Evolutionary conservation across 2,113 vertebrate genomes (phyloP), one percentile per base, ranked within the genome.

Genomic region (Pheucticus melanocephalus): DNA sequence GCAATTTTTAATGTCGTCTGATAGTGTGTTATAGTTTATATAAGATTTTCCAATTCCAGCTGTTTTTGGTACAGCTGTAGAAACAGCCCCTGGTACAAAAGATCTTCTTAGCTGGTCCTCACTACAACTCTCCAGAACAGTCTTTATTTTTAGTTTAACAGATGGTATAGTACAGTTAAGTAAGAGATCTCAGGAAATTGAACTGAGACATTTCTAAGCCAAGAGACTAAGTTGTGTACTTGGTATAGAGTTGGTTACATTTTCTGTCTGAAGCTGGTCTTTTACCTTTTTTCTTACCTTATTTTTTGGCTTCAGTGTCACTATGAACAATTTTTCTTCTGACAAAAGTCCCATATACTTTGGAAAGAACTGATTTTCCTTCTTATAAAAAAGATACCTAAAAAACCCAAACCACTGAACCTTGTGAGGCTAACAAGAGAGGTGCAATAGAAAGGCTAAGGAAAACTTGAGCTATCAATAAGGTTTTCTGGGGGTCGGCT

Each of bases 321-420:
- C 47, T 42, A 30, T 8, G 11, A 77, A 42, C 7, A 5, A n/a
- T 37, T 77, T 56, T 83, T 59, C 45, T 81, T 65, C 47, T 66
- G 20, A 80, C 12, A 21, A 2, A 89, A 70, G 33, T 70, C 33
- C 35, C 0, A 0, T 15, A 27, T 11, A 37, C 22, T 81, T 69
- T 35, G 25, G 18, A 73, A 91, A 84, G 4, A 73, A 66, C 8
- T 57, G 31, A 37, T 50, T 82, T 66, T 42, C 23, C 27, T 70
- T 66, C 57, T 24, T 75, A 59, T 9, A 37, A 42, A 83, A 63
- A 23, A 39, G 5, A 56, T 17, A 72, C 18, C 47, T 35, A 56
- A 45, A 48, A 40, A n/a, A 4, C 11, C 18, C 27, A 31, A 53
- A 22, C 1, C 48, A 44, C 12, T 5, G 6, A 69, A 45, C 19